Conservation (phyloP, 2,113 vertebrate genomes). For the Astatotilapia flaviijosephi region DNA sequence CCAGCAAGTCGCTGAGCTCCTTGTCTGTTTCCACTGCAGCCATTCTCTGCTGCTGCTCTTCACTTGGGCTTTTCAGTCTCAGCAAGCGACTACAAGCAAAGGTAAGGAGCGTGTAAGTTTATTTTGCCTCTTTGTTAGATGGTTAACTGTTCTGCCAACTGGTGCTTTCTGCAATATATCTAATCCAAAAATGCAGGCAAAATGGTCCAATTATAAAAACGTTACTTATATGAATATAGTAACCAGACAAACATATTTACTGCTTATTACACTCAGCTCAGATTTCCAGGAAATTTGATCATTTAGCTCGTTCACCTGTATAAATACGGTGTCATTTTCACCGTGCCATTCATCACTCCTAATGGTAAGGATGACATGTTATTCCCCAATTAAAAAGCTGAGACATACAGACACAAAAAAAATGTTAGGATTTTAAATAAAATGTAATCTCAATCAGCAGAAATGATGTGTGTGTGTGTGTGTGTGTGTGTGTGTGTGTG, state of each 20-base stretch:
- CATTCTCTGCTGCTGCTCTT: constrained; percentile 83
- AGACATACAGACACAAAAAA: background rate
- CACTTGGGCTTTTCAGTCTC: constrained; percentile 76
- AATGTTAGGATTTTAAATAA: background rate
- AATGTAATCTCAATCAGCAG: background rate
- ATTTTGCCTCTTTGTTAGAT: background rate
- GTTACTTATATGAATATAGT: background rate
- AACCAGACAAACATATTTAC: background rate
- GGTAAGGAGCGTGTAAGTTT: constrained; percentile 19
- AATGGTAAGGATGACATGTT: background rate
- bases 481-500: background rate
- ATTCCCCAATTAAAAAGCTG: background rate
- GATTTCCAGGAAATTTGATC: background rate
- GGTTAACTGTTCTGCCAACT: background rate
- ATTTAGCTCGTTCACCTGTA: background rate
- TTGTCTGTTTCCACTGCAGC: constrained; percentile 93
- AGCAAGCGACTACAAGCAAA: constrained; percentile 62
- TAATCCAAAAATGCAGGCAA: background rate
- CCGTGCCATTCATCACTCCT: background rate
- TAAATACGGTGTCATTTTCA: background rate
- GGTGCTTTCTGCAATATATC: background rate
- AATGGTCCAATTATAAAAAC: background rate
- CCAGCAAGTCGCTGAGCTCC: constrained; percentile 95
- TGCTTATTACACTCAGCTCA: background rate
- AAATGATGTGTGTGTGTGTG: background rate